These are phyloP conservation scores for Halcyon leucocephala DNA, from an alignment of 2,797 vertebrate species.

Conservation along the genomic window DNA sequence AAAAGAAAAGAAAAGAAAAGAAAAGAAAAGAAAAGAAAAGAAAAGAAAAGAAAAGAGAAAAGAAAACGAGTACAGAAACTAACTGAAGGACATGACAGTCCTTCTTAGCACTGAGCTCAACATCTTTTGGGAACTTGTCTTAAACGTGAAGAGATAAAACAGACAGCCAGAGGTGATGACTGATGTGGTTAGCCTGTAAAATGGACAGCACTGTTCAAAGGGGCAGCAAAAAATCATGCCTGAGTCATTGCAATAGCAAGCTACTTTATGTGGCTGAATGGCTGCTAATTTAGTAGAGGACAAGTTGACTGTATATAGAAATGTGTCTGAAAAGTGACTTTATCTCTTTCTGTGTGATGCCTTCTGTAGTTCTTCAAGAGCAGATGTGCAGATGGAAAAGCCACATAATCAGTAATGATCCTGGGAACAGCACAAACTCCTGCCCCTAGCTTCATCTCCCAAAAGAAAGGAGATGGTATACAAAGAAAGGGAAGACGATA, in stretches of 20 bases:
- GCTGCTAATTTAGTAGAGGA: conserved; percentile 35
- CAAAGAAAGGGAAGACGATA: neutral
- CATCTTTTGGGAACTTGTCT: conserved; percentile 24
- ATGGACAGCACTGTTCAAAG: conserved; percentile 24
- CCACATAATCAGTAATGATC: neutral
- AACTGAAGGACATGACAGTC: neutral
- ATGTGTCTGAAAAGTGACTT: conserved; percentile 21
- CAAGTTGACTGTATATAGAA: neutral
- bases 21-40: too few relatives aligned
- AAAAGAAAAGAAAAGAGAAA: neutral
- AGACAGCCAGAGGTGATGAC: conserved; percentile 42
- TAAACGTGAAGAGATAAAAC: conserved; percentile 20
- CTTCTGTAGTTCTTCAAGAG: neutral
- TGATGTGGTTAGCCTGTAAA: conserved; percentile 49
- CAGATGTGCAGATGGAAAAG: neutral
- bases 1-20: too few relatives aligned
- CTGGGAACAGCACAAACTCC: neutral
- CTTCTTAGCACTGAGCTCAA: neutral
- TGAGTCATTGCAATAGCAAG: neutral
- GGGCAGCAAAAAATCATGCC: conserved; percentile 18
- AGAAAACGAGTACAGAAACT: neutral
- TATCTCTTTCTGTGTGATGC: neutral
- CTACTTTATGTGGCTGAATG: conserved; percentile 12
- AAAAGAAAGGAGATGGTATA: neutral
- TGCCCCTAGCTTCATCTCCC: neutral